Evolutionary conservation across 2,113 vertebrate species (phyloP), one percentile per base, ranked within the genome.

Genomic region (Cyanoramphus novaezelandiae): DNA sequence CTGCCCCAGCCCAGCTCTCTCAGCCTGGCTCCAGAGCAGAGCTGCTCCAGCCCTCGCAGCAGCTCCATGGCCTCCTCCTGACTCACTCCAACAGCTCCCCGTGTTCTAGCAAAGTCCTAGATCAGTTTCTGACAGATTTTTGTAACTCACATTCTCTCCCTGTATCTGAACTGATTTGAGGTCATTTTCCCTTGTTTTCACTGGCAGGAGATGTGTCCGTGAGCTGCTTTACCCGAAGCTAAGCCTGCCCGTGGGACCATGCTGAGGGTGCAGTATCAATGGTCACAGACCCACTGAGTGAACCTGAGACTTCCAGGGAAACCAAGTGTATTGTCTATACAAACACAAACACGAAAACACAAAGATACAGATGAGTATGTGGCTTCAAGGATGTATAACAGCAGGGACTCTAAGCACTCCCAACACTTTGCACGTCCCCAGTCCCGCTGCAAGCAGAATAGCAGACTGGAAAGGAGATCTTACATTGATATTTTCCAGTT

Each of bases 11-110:
- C 29, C 29, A 55, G 53, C 55, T 57, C 55, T 21, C 55, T 20
- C 53, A 57, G 55, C 55, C 55, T 57, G 55, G 55, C 55, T 57
- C 33, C 55, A 57, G 55, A 57, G 55, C 55, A n/a, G 20, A 57
- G 55, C 55, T 57, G 55, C 55, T 57, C 20, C 33, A 57, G 31
- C 31, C 55, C 9, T n/a, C 0, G 6, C 13, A 59, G 13, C 13
- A 59, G 0, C 55, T 59, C 55, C 20, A 1, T 23, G 55, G 57
- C 6, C 57, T 59, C 13, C 33, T n/a, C 57, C 15, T 20, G 2
- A 0, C 6, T n/a, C 33, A 1, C 33, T 59, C 20, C 57, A 59
- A 0, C 33, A 15, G 9, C 33, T n/a, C 33, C 33, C 8, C 20
- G 15, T 17, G 4, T 25, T 17, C 10, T 41, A 16, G 8, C 3